Base-by-base conservation (phyloP, 2,888 invertebrate genomes). In the Drosophila vallismaia region DNA sequence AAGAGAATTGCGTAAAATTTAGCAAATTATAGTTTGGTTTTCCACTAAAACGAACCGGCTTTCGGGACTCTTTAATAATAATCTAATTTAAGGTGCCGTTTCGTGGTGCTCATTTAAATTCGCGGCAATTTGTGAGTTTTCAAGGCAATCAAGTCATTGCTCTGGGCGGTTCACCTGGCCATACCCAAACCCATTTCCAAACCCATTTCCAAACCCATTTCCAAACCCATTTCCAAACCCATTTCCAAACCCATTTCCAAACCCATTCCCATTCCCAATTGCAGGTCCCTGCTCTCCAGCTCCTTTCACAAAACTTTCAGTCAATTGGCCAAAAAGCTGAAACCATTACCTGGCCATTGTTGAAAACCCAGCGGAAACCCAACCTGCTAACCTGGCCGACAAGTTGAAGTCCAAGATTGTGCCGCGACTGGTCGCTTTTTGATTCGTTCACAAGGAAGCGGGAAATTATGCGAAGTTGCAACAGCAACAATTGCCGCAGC, bases 381-480 rank as follows among this genome's bases (percentile, higher is more conserved):
- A 62, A 69, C 70, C 45, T 60, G 85, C 71, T 58, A 19, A 19
- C 19, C 19, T 28, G 8, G 44, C 26, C 4, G 33, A 46, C 24
- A 28, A 57, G 56, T 54, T 26, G 14, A 72, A 54, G 60, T 50
- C 42, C 45, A 40, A 51, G 60, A 48, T 55, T 40, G 40, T 31
- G 28, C 29, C 28, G 28, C 40, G 28, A 42, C 29, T 52, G 40
- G 40, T 14, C 60, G 36, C 42, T 46, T 64, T 55, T 38, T 33
- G 54, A 57, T 40, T 56, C 49, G 59, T 59, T 45, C 71, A 76
- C 80, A 55, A 80, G 81, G 87, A 80, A 84, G 84, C 75, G 58
- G 75, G 63, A 78, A 76, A 81, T 84, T 88, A 74, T 71, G 71
- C 70, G 29, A 24, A 48, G 28, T 31, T 68, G 55, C 33, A 33